These are phyloP conservation scores for Mastigias papua DNA, from an alignment of 30 jellyfish, hydroid and myxozoan genomes.

Conservation along the genomic window DNA sequence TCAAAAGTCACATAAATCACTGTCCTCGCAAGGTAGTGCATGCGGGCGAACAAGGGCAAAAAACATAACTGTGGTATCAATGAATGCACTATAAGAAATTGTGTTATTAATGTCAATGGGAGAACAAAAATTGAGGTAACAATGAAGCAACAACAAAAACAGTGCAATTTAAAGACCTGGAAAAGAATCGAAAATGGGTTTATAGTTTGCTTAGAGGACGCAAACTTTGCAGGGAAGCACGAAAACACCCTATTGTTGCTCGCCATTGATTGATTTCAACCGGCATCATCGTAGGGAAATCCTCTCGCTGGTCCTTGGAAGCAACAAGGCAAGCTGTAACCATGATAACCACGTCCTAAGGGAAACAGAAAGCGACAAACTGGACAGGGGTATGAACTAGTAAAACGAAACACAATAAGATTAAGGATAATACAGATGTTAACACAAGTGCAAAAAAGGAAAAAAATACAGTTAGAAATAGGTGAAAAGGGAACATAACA, in stretches of 20 bases:
- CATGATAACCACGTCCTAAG: constrained; percentile 17
- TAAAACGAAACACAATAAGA: background rate
- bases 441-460: background rate
- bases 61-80: constrained; percentile 33
- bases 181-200: constrained; percentile 48
- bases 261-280: constrained; percentile 56
- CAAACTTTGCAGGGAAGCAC: constrained; percentile 36
- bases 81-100: constrained; percentile 34
- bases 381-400: no score
- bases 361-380: constrained; percentile 1
- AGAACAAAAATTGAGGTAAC: constrained; percentile 47
- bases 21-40: constrained; percentile 54
- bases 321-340: constrained; percentile 34
- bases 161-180: constrained; percentile 25
- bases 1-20: constrained; percentile 44
- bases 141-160: constrained; percentile 38
- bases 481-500: background rate
- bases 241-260: constrained; percentile 58
- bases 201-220: constrained; percentile 21
- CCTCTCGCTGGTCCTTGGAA: constrained; percentile 59
- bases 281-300: constrained; percentile 49
- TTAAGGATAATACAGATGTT: background rate
- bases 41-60: constrained; percentile 65
- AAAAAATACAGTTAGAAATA: background rate
- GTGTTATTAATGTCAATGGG: constrained; percentile 32